Evolutionary conservation across 1,140 invertebrate genomes (phyloP).

Genomic region (Amphibalanus amphitrite): DNA sequence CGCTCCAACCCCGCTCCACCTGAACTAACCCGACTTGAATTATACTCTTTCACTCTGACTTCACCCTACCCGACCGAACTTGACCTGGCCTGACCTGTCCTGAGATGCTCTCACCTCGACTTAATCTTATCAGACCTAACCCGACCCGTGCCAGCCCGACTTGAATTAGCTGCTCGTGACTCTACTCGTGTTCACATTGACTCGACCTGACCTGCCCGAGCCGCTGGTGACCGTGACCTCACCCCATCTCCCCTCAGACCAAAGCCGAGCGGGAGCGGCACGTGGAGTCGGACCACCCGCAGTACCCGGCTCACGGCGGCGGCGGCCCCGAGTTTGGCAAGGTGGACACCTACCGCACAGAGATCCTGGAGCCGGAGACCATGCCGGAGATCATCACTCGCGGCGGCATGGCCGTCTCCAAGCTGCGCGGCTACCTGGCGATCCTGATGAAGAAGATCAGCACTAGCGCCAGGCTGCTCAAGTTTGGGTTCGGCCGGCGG

Average conservation of each 20-base stretch:
- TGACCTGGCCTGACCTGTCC: too few species aligned
- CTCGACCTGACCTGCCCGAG: too few species aligned
- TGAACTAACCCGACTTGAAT: too few species aligned
- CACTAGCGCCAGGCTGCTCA: conserved; percentile 15
- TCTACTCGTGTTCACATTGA: too few species aligned
- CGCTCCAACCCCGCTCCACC: too few species aligned
- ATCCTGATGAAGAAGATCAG: conserved; percentile 18
- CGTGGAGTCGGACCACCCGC: neutral
- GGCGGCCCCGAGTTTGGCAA: neutral
- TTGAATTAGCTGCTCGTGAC: too few species aligned
- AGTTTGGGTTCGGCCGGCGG: conserved; percentile 17
- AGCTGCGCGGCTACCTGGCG: conserved; percentile 16
- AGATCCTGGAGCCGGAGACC: neutral
- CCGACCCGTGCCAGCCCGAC: too few species aligned
- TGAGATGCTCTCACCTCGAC: too few species aligned
- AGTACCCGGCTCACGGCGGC: neutral
- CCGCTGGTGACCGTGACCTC: too few species aligned
- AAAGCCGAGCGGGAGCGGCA: conserved; percentile 16
- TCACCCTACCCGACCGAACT: too few species aligned
- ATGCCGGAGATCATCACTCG: neutral
- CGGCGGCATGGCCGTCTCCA: conserved; percentile 10
- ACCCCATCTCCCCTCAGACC: conserved; percentile 9
- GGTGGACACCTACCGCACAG: neutral
- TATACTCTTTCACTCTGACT: too few species aligned
- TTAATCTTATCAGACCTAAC: too few species aligned